Conservation (phyloP, 2,888 invertebrate species). For the Xylophagus ater region DNA sequence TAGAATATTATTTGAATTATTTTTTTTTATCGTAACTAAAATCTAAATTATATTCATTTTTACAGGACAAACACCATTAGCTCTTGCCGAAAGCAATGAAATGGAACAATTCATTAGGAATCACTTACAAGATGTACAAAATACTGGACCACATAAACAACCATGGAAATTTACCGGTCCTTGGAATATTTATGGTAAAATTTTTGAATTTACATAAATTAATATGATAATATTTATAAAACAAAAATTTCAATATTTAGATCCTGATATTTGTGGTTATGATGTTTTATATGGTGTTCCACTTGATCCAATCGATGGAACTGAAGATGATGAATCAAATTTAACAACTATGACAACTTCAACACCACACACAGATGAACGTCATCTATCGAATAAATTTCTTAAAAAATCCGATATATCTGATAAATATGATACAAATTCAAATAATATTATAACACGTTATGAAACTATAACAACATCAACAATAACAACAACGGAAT, state of each 20-base stretch:
- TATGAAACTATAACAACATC: too few species aligned
- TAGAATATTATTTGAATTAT: conserved; percentile 27
- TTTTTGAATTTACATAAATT: conserved; percentile 1
- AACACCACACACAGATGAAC: conserved; percentile 40
- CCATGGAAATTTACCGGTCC: conserved; percentile 40
- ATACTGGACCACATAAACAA: conserved; percentile 27
- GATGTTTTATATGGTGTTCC: conserved; percentile 34
- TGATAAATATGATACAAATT: conserved; percentile 17
- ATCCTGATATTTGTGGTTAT: conserved; percentile 38
- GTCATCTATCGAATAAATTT: background rate
- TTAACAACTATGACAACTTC: conserved; percentile 59
- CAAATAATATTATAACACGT: conserved; percentile 12
- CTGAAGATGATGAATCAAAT: conserved; percentile 56
- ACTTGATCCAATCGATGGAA: conserved; percentile 40
- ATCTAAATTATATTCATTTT: conserved; percentile 8
- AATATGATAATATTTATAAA: too few species aligned
- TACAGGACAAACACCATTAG: conserved; percentile 39
- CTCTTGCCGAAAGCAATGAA: conserved; percentile 35
- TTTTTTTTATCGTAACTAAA: background rate
- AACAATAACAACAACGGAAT: too few species aligned
- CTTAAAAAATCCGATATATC: background rate
- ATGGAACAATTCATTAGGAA: conserved; percentile 33
- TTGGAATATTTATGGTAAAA: conserved; percentile 36
- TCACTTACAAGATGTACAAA: conserved; percentile 36
- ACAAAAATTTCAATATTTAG: too few species aligned